phyloP scores from a whole-genome alignment of 2,797 vertebrate genomes.

The Heliangelus exortis region DNA sequence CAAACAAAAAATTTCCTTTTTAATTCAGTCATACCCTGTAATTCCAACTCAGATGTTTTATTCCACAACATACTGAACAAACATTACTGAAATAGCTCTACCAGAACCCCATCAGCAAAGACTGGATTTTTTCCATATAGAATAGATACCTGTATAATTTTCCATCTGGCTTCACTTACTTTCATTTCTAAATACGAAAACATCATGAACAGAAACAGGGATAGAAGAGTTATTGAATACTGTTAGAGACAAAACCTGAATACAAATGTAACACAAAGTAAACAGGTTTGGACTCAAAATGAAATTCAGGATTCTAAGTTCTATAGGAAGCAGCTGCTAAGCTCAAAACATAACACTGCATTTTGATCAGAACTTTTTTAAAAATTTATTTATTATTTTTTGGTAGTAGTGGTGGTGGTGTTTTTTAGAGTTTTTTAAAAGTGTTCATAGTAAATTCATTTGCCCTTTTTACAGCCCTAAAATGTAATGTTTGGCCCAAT shows the following conservation, averaged over 20 bases:
- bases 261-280: neutral
- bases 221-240: neutral
- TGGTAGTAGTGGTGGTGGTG: too few relatives aligned
- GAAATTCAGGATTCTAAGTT: neutral
- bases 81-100: conserved; percentile 3
- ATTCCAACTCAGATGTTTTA: conserved; percentile 8
- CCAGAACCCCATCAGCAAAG: neutral
- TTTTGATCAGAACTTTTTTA: neutral
- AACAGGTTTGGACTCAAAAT: neutral
- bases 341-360: neutral
- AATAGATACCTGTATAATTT: conserved; percentile 17
- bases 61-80: neutral
- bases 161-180: conserved; percentile 40
- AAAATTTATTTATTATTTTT: too few relatives aligned
- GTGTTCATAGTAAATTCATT: neutral
- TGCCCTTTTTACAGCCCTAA: neutral
- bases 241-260: neutral
- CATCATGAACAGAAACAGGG: neutral
- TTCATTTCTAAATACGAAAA: conserved; percentile 45
- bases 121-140: conserved; percentile 11
- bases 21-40: neutral
- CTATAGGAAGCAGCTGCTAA: neutral
- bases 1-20: neutral
- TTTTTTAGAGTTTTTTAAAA: neutral
- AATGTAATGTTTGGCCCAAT: neutral